Percentiles rank a stretch among this genome's conserved stretches.
Conservation (phyloP, 2,797 vertebrate species). For the Merluccius polli region DNA sequence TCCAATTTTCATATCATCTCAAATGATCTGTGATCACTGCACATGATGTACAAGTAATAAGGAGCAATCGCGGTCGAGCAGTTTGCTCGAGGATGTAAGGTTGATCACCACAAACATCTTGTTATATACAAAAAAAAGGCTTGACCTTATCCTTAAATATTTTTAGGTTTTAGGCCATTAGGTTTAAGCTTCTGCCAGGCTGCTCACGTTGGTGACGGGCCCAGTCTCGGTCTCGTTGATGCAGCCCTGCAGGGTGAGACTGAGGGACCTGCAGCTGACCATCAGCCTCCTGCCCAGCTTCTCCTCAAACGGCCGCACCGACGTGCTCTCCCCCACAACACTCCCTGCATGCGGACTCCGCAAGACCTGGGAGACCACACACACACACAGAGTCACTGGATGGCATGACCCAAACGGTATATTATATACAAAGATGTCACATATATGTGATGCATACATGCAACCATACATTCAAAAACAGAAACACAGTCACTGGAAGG, state of each 20-base stretch:
- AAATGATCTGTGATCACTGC: too few species aligned
- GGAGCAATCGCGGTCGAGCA: too few species aligned
- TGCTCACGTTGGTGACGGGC: conserved; percentile 87
- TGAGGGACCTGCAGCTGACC: conserved; percentile 85
- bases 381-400: neutral
- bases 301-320: conserved; percentile 87
- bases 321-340: conserved; percentile 59
- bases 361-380: conserved; percentile 67
- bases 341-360: conserved; percentile 81
- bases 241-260: conserved; percentile 89
- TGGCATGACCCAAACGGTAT: neutral
- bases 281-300: conserved; percentile 87
- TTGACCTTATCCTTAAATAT: too few species aligned
- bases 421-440: neutral
- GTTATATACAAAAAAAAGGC: too few species aligned
- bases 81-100: too few species aligned
- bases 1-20: too few species aligned
- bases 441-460: too few species aligned
- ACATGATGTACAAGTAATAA: too few species aligned
- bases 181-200: too few species aligned
- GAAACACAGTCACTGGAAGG: neutral
- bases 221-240: conserved; percentile 86
- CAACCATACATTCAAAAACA: neutral
- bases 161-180: too few species aligned
- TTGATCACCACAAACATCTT: too few species aligned